Conservation (phyloP, 2,888 invertebrate genomes). For the Conomelus anceps region DNA sequence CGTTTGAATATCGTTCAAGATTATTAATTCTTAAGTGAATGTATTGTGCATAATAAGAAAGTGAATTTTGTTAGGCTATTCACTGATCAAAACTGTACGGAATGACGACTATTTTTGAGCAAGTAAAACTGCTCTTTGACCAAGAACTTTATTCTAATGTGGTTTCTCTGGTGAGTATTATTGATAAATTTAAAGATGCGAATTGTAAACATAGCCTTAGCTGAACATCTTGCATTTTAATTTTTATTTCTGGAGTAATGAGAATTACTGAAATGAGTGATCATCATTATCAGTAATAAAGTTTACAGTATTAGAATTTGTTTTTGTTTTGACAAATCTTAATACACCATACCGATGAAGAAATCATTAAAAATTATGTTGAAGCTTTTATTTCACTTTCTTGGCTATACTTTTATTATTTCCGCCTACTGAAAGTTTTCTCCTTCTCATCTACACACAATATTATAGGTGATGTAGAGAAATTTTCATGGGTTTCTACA, state of each 20-base stretch:
- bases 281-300: no score
- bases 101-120: conserved; percentile 55
- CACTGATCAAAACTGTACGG: conserved; percentile 33
- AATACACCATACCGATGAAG: no score
- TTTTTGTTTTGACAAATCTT: no score
- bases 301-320: no score
- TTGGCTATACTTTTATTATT: no score
- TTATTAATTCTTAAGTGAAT: background rate
- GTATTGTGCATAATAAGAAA: background rate
- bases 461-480: no score
- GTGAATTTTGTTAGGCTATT: background rate
- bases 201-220: background rate
- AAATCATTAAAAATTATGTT: no score
- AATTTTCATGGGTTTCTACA: no score
- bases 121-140: conserved; percentile 62
- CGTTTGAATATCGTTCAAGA: background rate
- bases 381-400: no score
- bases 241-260: background rate
- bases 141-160: conserved; percentile 66
- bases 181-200: background rate
- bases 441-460: no score
- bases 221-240: background rate
- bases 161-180: conserved; percentile 54
- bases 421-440: no score
- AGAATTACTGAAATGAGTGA: no score